Conservation (phyloP, 2,797 vertebrate genomes). For the Sciaenops ocellatus region DNA sequence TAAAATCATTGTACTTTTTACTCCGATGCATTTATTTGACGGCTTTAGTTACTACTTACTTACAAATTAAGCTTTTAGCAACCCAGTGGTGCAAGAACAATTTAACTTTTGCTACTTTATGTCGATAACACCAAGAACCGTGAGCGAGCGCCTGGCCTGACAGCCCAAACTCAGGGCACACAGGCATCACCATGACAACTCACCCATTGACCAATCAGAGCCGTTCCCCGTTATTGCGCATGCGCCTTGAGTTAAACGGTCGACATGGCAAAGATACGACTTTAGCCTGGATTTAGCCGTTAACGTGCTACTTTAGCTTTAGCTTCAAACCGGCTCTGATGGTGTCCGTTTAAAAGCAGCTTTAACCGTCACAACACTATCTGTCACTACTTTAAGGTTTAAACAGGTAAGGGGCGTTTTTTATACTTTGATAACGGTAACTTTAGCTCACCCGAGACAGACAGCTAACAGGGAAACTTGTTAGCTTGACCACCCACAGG, state of each 20-base stretch:
- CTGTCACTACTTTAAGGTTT: background rate
- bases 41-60: background rate
- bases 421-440: constrained; percentile 12
- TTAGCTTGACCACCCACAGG: constrained; percentile 45
- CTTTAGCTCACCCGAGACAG: background rate
- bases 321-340: constrained; percentile 20
- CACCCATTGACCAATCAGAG: constrained; percentile 53
- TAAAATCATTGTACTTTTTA: background rate
- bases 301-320: constrained; percentile 26
- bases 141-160: constrained; percentile 14
- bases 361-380: background rate
- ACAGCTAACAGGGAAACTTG: constrained; percentile 38
- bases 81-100: no score
- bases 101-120: background rate
- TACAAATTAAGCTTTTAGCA: background rate
- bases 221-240: constrained; percentile 1
- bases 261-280: constrained; percentile 42
- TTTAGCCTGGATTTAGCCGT: constrained; percentile 45
- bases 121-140: background rate
- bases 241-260: constrained; percentile 48
- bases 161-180: background rate
- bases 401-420: constrained; percentile 67
- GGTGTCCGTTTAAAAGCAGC: constrained; percentile 3
- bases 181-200: accelerated
- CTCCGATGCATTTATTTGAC: background rate